Evolutionary conservation across 2,113 vertebrate species (phyloP).

Genomic region (Hymenochirus boettgeri): DNA sequence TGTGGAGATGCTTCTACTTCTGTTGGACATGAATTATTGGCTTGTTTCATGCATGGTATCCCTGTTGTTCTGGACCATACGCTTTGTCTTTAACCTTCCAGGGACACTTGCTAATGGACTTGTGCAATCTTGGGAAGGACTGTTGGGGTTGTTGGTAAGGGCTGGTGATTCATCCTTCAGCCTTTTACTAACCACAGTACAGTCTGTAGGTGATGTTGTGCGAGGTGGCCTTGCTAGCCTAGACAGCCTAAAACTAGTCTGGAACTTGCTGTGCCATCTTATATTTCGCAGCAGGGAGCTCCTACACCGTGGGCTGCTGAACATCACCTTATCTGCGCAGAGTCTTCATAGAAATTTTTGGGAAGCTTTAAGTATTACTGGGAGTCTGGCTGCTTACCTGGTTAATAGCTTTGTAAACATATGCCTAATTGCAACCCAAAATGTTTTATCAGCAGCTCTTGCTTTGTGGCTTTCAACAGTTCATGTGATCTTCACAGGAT

Average conservation of each 20-base stretch:
- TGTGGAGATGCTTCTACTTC: conserved; percentile 69
- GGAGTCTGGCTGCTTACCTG: conserved; percentile 81
- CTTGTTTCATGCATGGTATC: conserved; percentile 77
- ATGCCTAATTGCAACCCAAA: conserved; percentile 78
- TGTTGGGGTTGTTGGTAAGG: conserved; percentile 54
- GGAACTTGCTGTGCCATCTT: conserved; percentile 75
- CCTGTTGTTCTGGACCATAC: conserved; percentile 60
- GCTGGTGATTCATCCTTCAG: conserved; percentile 52
- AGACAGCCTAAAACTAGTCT: conserved; percentile 80
- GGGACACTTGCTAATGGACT: conserved; percentile 54
- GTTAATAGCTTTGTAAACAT: conserved; percentile 84
- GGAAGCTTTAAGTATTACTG: conserved; percentile 73
- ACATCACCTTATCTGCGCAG: conserved; percentile 60
- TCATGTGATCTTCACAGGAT: conserved; percentile 64
- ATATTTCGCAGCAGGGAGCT: conserved; percentile 74
- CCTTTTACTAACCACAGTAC: conserved; percentile 50
- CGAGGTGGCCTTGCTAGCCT: conserved; percentile 62
- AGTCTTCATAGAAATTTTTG: conserved; percentile 63
- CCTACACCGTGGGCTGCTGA: conserved; percentile 68
- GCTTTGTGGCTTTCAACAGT: conserved; percentile 70
- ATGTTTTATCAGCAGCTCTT: conserved; percentile 62
- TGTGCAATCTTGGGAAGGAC: conserved; percentile 66
- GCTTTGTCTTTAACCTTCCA: conserved; percentile 71
- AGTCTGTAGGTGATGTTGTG: conserved; percentile 54
- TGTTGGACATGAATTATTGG: conserved; percentile 86